phyloP scores from a whole-genome alignment of 2,113 vertebrate species.

The Mobula hypostoma region DNA sequence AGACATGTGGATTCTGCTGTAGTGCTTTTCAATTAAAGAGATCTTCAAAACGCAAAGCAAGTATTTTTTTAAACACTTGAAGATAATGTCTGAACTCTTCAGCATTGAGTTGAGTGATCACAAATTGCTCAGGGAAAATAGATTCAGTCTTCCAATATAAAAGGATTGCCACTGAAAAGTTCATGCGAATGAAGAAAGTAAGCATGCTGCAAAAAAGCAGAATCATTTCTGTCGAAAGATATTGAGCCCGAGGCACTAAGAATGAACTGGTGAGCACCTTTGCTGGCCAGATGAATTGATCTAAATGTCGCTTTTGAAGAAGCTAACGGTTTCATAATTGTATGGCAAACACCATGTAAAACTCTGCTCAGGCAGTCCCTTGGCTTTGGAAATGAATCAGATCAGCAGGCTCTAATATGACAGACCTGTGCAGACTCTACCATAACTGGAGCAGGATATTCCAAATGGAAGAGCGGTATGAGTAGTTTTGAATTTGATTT shows the following conservation, averaged over 20 bases:
- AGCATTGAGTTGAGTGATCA: not conserved
- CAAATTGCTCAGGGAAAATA: not conserved
- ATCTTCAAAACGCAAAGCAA: not conserved
- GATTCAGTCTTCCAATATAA: not conserved
- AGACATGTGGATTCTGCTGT: not conserved
- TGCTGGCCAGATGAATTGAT: not conserved
- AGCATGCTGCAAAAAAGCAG: not conserved
- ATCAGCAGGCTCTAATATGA: too few relatives aligned
- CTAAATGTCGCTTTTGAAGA: not conserved
- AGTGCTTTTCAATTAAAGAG: not conserved
- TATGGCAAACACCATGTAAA: not conserved
- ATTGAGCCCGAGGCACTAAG: not conserved
- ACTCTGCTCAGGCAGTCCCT: not conserved
- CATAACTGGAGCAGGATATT: too few relatives aligned
- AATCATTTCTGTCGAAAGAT: not conserved
- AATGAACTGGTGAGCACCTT: not conserved
- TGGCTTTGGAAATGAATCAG: too few relatives aligned
- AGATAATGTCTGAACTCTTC: conserved; percentile 18
- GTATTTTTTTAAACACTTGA: not conserved
- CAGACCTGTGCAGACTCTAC: too few relatives aligned
- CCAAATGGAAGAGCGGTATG: too few relatives aligned
- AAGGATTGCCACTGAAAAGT: not conserved
- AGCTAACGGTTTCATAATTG: not conserved
- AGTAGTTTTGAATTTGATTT: too few relatives aligned
- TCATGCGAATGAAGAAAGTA: not conserved